Percentiles rank a stretch among this genome's conserved stretches.
Conservation (phyloP, 1,140 invertebrate species). For the Drosophila rhopaloa region DNA sequence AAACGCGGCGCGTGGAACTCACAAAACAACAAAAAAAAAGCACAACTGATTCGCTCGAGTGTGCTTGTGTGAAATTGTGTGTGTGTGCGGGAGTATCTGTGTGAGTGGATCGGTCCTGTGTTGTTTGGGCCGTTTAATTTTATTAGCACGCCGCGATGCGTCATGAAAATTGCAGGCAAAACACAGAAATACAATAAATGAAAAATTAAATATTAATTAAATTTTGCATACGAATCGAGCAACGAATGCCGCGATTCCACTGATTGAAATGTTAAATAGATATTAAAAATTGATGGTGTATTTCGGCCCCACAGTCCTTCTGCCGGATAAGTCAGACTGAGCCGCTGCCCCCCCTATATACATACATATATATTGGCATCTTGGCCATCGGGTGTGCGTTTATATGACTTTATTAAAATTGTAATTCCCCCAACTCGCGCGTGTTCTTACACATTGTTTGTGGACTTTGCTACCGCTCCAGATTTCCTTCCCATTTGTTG, state of each 20-base stretch:
- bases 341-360: neutral
- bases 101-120: conserved; percentile 26
- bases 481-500: conserved; percentile 43
- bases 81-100: conserved; percentile 19
- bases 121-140: conserved; percentile 64
- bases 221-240: conserved; percentile 51
- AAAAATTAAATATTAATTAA: conserved; percentile 79
- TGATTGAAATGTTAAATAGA: conserved; percentile 78
- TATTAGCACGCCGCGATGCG: conserved; percentile 62
- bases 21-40: conserved; percentile 30
- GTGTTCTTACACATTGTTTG: conserved; percentile 70
- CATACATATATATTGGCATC: conserved; percentile 14
- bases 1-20: conserved; percentile 40
- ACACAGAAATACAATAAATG: conserved; percentile 74
- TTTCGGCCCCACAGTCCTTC: neutral
- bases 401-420: conserved; percentile 80
- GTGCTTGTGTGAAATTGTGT: conserved; percentile 25
- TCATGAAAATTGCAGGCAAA: conserved; percentile 40
- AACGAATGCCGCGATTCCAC: conserved; percentile 24
- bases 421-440: conserved; percentile 46
- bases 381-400: conserved; percentile 63
- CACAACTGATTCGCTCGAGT: conserved; percentile 42
- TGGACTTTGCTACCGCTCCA: conserved; percentile 46
- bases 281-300: conserved; percentile 71
- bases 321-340: conserved; percentile 26